phyloP scores from a whole-genome alignment of 2,888 invertebrate species.

The Drosophila greeni region DNA sequence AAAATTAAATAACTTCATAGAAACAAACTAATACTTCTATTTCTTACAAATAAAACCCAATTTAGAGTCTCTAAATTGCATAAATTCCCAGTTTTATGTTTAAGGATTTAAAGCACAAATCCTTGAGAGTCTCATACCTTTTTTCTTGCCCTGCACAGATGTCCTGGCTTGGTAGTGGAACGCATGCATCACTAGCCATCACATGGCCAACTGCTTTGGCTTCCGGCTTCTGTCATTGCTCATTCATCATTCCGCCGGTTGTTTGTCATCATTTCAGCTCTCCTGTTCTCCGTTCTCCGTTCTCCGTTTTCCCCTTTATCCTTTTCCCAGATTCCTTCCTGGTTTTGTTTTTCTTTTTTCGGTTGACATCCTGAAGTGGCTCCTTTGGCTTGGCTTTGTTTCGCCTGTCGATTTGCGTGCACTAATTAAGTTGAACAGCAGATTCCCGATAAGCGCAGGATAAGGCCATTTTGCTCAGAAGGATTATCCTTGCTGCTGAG shows the following conservation, averaged over 20 bases:
- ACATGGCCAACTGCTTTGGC: slow-evolving; percentile 59
- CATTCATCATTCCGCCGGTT: slow-evolving; percentile 36
- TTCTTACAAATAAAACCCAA: too few species aligned
- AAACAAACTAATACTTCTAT: too few species aligned
- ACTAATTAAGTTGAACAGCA: slow-evolving; percentile 65
- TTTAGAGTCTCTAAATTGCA: too few species aligned
- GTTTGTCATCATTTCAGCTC: slow-evolving; percentile 11
- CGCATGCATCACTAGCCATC: slow-evolving; percentile 65
- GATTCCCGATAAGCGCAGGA: slow-evolving; percentile 52
- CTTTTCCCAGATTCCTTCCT: not conserved
- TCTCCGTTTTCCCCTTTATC: too few species aligned
- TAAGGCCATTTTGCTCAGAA: not conserved
- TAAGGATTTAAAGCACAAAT: too few species aligned
- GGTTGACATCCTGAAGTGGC: slow-evolving; percentile 66
- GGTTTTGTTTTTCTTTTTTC: slow-evolving; percentile 21
- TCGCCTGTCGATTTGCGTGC: slow-evolving; percentile 55
- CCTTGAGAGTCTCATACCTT: too few species aligned
- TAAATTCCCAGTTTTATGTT: too few species aligned
- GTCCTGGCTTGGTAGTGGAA: slow-evolving; percentile 47
- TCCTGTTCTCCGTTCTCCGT: not conserved
- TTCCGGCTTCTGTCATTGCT: slow-evolving; percentile 47
- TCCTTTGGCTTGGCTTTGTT: slow-evolving; percentile 40
- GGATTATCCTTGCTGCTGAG: slow-evolving; percentile 19
- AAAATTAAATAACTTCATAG: not conserved
- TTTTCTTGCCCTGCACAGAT: slow-evolving; percentile 6